Base-by-base conservation (phyloP, 64 coral and sea anemone species). In the Montipora capricornis region DNA sequence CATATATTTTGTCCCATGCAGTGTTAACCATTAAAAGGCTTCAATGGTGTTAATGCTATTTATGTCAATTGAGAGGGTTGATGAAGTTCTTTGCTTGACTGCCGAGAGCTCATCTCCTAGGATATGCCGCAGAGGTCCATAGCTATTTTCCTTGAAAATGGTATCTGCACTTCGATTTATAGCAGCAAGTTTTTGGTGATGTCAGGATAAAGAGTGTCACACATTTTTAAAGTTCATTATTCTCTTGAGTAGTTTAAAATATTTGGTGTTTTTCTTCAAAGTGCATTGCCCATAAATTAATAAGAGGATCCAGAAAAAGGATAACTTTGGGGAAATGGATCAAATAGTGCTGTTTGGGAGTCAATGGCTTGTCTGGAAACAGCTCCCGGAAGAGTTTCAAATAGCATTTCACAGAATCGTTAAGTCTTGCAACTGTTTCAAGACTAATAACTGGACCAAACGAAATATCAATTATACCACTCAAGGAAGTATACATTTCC, bases 281-380 rank as follows among this genome's bases (percentile, higher is more conserved):
- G 4, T 61, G 80, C 84, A 93, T 88, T 1, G 83, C 87, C 92
- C 84, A 93, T 15, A 93, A 87, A 48, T 88, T 80, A 4, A 93
- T 71, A 7, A 93, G 84, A 13, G 92, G 92, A 5, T 84, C 92
- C 46, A 93, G 60, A 79, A 76, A 66, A 26, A 93, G 64, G 16
- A 93, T 83, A 24, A 93, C 48, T 88, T 68, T 77, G 12, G 92
- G 92, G 44, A 93, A 88, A 74, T 93, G 92, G 13, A 88, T 76
- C 44, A 93, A 78, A 58, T 93, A 93, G 20, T 93, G 92, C 29
- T 49, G 75, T 67, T 73, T 93, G 88, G 92, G 92, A 11, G 85
- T 93, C 15, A 93, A 84, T 5, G 59, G 61, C 14, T 84, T 26
- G 2, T 69, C 81, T 8, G 82, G 81, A 77, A 94, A 94, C 11